Percentiles rank a stretch among this genome's conserved stretches.
Conservation (phyloP, 2,113 vertebrate genomes). For the Pedetes capensis region DNA sequence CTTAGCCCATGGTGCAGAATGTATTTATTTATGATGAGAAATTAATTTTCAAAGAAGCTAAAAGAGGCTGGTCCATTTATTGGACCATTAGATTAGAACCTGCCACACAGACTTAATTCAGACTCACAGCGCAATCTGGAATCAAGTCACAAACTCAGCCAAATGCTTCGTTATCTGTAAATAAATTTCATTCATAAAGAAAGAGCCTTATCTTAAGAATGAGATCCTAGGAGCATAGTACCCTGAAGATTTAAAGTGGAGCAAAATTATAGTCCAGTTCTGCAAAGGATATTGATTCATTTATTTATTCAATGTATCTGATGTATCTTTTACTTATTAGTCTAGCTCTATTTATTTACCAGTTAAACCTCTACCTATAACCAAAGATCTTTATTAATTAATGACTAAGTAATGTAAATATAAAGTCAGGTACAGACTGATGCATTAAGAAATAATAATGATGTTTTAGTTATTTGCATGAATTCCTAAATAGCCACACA, state of each 20-base stretch:
- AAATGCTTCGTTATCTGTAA: constrained; percentile 20
- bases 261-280: neutral
- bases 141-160: neutral
- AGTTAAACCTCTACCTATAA: neutral
- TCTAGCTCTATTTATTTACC: constrained; percentile 13
- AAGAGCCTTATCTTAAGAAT: neutral
- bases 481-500: neutral
- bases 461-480: constrained; percentile 25
- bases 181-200: constrained; percentile 49
- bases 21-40: constrained; percentile 25
- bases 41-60: constrained; percentile 36
- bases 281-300: neutral
- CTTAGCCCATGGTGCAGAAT: neutral
- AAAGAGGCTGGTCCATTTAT: neutral
- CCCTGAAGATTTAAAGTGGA: neutral
- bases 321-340: constrained; percentile 17
- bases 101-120: neutral
- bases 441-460: neutral
- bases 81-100: neutral
- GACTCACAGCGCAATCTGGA: neutral
- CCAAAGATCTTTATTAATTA: constrained; percentile 21
- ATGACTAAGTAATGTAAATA: neutral
- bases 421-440: neutral
- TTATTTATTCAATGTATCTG: constrained; percentile 17
- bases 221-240: neutral